Base-by-base conservation (phyloP, 1,140 invertebrate species). In the Bicyclus anynana region DNA sequence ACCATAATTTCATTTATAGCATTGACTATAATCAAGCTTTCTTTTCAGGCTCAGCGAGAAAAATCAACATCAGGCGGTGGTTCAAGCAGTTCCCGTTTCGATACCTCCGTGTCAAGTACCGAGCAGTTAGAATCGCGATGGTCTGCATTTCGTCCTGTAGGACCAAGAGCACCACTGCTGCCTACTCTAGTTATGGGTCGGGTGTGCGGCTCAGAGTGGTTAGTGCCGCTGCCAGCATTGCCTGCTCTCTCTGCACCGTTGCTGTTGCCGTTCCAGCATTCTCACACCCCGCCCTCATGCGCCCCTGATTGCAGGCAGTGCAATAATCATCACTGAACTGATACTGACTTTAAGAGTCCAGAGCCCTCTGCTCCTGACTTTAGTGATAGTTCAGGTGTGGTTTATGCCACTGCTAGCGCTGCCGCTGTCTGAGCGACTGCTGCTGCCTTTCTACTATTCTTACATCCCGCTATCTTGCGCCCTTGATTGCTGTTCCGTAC, bases 191-290 rank as follows among this genome's bases (percentile, higher is more conserved):
- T 88, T 14, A 86, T 86, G 83, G 83, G 85, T 0, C 52, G 83
- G n/a, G 82, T 88, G 0, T 88, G 83, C 46, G 82, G 83, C 0
- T 85, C 83, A 0, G 85, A 88, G 0, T 88, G 85, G 85, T 58
- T 88, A 20, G 80, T 88, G 5, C 85, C 85, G 0, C 42, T 85
- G 33, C 84, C 83, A 2, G 77, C 80, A 0, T 37, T 87, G 14
- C 82, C 81, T 2, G 60, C 83, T 0, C 63, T 87, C 0, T 85
- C 82, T 2, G 55, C 72, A 0, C 84, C 83, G 1, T 33, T 87
- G 12, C 56, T 86, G 12, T 48, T 85, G 7, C 84, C 83, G 0
- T 29, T 87, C 0, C 84, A 83, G 44, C 82, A 82, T 51, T 77
- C 74, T 5, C 80, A 81, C 18, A 69, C 66, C 0, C 65, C 73